phyloP scores from a whole-genome alignment of 1,140 invertebrate species.

The Zaprionus lachaisei region DNA sequence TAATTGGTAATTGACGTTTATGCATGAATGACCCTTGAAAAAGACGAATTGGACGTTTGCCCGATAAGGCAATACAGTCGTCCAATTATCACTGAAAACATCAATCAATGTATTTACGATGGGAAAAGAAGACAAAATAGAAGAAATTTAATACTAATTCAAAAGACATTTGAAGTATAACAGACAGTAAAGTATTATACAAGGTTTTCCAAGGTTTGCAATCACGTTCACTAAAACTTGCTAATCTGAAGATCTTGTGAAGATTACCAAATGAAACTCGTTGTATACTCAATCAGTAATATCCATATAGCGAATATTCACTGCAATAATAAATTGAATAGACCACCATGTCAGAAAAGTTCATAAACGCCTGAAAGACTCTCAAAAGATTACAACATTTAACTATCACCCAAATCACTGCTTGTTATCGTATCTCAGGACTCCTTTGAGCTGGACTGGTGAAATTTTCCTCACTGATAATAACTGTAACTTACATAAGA shows the following conservation, averaged over 20 bases:
- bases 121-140: not conserved
- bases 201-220: too few relatives aligned
- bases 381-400: not conserved
- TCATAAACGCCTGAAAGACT: not conserved
- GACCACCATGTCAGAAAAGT: not conserved
- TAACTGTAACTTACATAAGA: not conserved
- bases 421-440: slow-evolving; percentile 10
- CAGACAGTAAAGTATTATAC: too few relatives aligned
- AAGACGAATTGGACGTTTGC: not conserved
- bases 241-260: not conserved
- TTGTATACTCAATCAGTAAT: not conserved
- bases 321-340: not conserved
- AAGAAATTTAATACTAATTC: not conserved
- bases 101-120: not conserved
- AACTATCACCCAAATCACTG: not conserved
- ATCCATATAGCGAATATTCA: too few relatives aligned
- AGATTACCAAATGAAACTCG: not conserved
- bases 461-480: not conserved
- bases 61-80: slow-evolving; percentile 16
- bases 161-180: too few relatives aligned
- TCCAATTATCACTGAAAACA: not conserved
- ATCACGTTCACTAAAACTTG: too few relatives aligned
- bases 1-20: slow-evolving; percentile 46
- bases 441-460: not conserved
- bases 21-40: slow-evolving; percentile 35